phyloP scores from a whole-genome alignment of 2,888 invertebrate genomes.

The Mesorhabditis belari region DNA sequence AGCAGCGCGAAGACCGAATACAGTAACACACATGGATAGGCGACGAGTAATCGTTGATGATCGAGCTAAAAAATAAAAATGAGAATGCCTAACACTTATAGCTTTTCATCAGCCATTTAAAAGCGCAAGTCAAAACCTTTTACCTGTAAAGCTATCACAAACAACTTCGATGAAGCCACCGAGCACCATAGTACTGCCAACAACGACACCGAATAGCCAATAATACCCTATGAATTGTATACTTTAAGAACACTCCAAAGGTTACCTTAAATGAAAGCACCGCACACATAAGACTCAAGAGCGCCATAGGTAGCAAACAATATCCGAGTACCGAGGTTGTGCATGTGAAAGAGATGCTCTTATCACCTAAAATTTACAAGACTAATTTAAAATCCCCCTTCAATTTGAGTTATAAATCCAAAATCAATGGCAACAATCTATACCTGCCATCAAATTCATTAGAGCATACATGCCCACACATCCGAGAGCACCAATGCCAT shows the following conservation, averaged over 20 bases:
- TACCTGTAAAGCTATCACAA: constrained; percentile 73
- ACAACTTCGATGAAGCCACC: constrained; percentile 81
- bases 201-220: constrained; percentile 67
- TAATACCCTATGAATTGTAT: constrained; percentile 56
- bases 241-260: not conserved
- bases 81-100: too few species aligned
- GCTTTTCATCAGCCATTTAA: not conserved
- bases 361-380: constrained; percentile 19
- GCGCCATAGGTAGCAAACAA: constrained; percentile 82
- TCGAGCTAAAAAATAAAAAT: constrained; percentile 59
- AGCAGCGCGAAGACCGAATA: constrained; percentile 87
- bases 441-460: constrained; percentile 37
- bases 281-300: constrained; percentile 72
- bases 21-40: constrained; percentile 84
- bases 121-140: not conserved
- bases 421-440: not conserved
- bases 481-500: constrained; percentile 81
- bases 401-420: not conserved
- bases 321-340: constrained; percentile 85
- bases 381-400: not conserved
- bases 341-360: constrained; percentile 69
- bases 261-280: constrained; percentile 68
- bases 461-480: constrained; percentile 78
- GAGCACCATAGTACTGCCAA: constrained; percentile 79
- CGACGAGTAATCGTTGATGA: constrained; percentile 69